Conservation (phyloP, 2,113 vertebrate genomes). For the Stegastes partitus region DNA sequence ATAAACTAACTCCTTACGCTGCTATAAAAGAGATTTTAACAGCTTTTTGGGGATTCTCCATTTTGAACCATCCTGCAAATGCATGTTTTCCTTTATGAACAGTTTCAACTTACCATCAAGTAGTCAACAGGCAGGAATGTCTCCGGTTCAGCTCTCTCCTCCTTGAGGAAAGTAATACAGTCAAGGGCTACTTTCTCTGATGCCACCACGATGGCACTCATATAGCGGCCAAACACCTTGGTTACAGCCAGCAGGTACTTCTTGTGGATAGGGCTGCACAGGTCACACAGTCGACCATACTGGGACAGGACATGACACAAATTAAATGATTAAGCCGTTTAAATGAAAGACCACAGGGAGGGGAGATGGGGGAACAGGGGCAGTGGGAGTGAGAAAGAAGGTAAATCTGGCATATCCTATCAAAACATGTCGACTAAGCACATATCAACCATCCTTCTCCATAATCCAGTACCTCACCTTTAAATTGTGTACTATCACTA, state of each 20-base stretch:
- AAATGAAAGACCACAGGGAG: no score
- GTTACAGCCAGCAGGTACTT: conserved; percentile 96
- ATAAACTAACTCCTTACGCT: no score
- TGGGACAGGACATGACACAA: conserved; percentile 59
- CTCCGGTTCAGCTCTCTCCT: conserved; percentile 92
- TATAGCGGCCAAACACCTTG: conserved; percentile 91
- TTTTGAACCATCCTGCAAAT: no score
- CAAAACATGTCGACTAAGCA: no score
- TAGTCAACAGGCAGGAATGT: conserved; percentile 95
- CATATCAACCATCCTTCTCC: no score
- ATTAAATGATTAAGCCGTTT: neutral
- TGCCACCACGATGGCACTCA: conserved; percentile 92
- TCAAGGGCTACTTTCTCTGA: conserved; percentile 90
- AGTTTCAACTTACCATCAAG: conserved; percentile 87
- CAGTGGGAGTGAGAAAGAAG: no score
- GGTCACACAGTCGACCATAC: conserved; percentile 92
- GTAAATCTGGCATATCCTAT: no score
- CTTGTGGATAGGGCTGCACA: conserved; percentile 95
- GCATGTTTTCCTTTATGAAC: no score
- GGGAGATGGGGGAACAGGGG: no score
- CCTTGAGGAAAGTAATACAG: conserved; percentile 92
- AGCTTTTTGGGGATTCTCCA: no score
- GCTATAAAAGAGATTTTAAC: no score
- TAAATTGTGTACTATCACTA: neutral
- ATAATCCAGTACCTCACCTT: no score